Base-by-base conservation (phyloP, 2,888 invertebrate species). In the Euproctis similis region DNA sequence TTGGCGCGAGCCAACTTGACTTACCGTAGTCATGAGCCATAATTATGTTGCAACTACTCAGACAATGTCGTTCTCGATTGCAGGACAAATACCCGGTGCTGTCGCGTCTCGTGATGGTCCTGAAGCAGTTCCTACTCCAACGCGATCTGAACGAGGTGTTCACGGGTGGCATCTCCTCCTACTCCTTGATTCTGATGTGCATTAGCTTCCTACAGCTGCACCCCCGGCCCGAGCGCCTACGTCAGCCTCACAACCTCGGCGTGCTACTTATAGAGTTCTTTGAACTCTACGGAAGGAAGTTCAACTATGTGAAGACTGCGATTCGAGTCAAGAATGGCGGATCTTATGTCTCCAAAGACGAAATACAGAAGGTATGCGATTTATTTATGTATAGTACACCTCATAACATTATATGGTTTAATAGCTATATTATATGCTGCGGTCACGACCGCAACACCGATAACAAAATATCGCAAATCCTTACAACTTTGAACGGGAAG, bases 111-210 rank as follows among this genome's bases (percentile, higher is more conserved):
- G 97, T 98, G 61, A 92, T 98, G 85, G 96, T 99, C 39, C 87
- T 99, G 56, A 99, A 99, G 86, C 98, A 99, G 87, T 99, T 98
- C 86, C 90, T 99, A 46, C 88, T 97, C 48, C 96, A 98, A 86
- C 90, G 98, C 62, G 97, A 98, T 87, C 90, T 99, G 64, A 99
- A 99, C 85, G 98, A 99, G 88, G 98, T 99, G 61, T 99, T 98
- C 86, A 98, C 97, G 43, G 98, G 99, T 44, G 99, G 99, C 72
- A 97, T 99, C 76, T 97, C 97, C 53, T 98, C 98, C 38, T 99
- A 99, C 87, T 96, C 97, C 66, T 90, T 99, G 54, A 98, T 98
- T 73, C 90, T 99, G 49, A 96, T 99, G 94, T 95, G 96, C 71
- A 96, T 98, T 80, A 97, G 96, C 87, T 99, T 98, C 85, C 88